phyloP scores from a whole-genome alignment of 2,888 invertebrate species.

The Chymomyza caudatula region DNA sequence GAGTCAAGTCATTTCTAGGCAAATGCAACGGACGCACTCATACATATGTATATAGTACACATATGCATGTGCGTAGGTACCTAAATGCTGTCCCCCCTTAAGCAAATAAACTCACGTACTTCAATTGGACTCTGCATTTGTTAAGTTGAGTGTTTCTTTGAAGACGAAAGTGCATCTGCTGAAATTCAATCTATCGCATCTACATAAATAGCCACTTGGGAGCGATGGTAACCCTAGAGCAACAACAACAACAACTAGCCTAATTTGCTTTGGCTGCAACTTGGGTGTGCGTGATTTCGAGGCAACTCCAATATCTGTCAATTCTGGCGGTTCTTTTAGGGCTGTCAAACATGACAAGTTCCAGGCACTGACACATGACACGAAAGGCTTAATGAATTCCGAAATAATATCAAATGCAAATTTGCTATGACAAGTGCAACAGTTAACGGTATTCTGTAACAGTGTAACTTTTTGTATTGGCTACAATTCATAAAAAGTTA shows the following conservation, averaged over 20 bases:
- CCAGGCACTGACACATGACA: constrained; percentile 18
- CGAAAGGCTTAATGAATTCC: not conserved
- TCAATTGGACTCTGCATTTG: constrained; percentile 16
- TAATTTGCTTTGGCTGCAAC: constrained; percentile 15
- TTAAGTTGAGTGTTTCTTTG: constrained; percentile 31
- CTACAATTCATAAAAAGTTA: too few species aligned
- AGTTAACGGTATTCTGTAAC: too few species aligned
- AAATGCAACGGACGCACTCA: constrained; percentile 6
- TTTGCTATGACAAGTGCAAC: too few species aligned
- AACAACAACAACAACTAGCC: not conserved
- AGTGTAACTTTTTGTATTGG: too few species aligned
- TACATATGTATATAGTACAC: not conserved
- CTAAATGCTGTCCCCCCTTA: too few species aligned
- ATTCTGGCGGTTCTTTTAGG: not conserved
- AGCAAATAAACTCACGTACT: constrained; percentile 60
- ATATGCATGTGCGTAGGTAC: too few species aligned
- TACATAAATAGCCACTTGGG: constrained; percentile 27
- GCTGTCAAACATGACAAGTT: constrained; percentile 44
- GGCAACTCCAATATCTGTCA: not conserved
- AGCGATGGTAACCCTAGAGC: not conserved
- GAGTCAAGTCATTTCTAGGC: constrained; percentile 33
- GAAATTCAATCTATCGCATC: constrained; percentile 18
- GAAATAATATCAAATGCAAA: not conserved
- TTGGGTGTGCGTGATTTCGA: constrained; percentile 20
- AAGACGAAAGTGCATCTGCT: not conserved